Evolutionary conservation across 2,797 vertebrate genomes (phyloP), one percentile per base, ranked within the genome.

Genomic region (Coranthus polyacanthus): DNA sequence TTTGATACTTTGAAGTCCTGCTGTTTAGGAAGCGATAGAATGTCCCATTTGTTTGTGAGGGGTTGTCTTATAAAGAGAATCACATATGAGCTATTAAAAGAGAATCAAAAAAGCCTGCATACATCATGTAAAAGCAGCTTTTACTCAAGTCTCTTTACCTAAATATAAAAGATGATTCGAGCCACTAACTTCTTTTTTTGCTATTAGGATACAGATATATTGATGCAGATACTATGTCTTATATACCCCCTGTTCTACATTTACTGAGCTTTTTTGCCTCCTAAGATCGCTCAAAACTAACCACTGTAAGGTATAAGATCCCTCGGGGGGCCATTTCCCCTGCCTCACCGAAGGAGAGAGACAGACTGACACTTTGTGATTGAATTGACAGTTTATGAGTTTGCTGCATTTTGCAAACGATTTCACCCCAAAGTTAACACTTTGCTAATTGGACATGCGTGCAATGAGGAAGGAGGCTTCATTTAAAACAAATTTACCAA

Each of bases 401-500:
- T 85, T 86, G 79, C 80, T 56, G 47, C 52, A 45, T 81, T 85
- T 64, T 44, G 68, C 75, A 83, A 88, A 82, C 52, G 37, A 64
- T 72, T 71, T 66, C 50, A 61, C 83, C 74, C 63, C 13, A 12
- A 81, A 87, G 78, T 81, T 75, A 84, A 55, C 42, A 2, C 63
- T 47, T 36, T 16, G 9, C 69, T 92, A 92, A 92, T 93, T 91
- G 72, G 83, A 83, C 70, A 34, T 49, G 26, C 42, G 46, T 44
- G 41, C 69, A 12, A 66, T 38, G 49, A 62, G 72, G 82, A 75
- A 80, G 83, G 68, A 45, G 36, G 61, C 67, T 88, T 89, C 70
- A 85, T n/a, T n/a, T 91, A 88, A 81, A 87, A 85, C 81, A 78
- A 90, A 92, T n/a, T n/a, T n/a, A n/a, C 68, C 62, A 60, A 78